Conservation (phyloP, 2,113 vertebrate genomes). For the Sarotherodon lohbergeri region DNA sequence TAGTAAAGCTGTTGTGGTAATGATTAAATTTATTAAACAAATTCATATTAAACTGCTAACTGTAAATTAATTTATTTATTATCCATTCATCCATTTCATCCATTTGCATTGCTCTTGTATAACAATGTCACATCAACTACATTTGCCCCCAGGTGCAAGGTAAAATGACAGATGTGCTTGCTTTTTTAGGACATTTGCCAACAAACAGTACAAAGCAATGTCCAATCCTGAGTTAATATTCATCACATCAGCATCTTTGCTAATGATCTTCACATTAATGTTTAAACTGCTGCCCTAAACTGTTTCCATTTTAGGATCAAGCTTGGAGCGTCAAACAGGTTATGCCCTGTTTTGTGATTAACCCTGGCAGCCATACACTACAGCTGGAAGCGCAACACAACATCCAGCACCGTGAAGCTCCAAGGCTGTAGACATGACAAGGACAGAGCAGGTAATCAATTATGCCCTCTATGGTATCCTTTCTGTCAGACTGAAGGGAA, state of each 20-base stretch:
- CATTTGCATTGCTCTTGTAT: background rate
- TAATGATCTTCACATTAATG: slow-evolving; percentile 8
- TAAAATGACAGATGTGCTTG: background rate
- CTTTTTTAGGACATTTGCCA: background rate
- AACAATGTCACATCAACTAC: background rate
- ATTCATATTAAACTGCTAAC: background rate
- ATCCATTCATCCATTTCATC: background rate
- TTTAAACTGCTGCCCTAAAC: background rate
- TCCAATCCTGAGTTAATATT: background rate
- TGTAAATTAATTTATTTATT: background rate
- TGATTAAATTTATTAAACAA: background rate
- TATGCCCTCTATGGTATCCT: slow-evolving; percentile 27
- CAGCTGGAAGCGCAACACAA: background rate
- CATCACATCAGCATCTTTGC: background rate
- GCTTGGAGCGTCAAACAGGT: background rate
- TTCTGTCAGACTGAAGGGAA: slow-evolving; percentile 29
- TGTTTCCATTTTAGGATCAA: background rate
- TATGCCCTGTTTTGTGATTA: slow-evolving; percentile 14
- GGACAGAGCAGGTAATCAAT: slow-evolving; percentile 55
- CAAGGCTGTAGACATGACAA: slow-evolving; percentile 37
- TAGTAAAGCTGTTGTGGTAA: background rate
- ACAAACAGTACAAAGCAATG: background rate
- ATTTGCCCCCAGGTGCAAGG: background rate
- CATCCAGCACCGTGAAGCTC: background rate
- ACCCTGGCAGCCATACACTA: background rate